phyloP scores from a whole-genome alignment of 2,113 vertebrate species.

The Xiphias gladius region DNA sequence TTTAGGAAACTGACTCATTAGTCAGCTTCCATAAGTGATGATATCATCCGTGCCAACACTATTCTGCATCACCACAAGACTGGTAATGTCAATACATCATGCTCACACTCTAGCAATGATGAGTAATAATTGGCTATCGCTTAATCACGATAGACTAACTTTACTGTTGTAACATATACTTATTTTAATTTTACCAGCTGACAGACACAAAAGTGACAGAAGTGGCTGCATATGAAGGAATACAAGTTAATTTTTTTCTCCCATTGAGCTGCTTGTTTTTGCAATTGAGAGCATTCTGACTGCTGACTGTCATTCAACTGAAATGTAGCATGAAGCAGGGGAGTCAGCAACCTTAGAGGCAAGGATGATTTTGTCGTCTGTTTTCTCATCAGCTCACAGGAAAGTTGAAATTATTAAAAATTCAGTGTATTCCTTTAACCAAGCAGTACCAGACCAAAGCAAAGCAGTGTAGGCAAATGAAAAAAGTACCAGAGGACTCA shows the following conservation, averaged over 20 bases:
- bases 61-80: not conserved
- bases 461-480: slow-evolving; percentile 14
- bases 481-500: slow-evolving; percentile 14
- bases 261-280: not conserved
- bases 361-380: slow-evolving; percentile 3
- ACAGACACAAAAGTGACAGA: not conserved
- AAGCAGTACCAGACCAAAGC: slow-evolving; percentile 32
- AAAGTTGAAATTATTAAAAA: slow-evolving; percentile 17
- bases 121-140: too few relatives aligned
- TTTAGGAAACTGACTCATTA: not conserved
- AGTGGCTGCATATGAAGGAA: not conserved
- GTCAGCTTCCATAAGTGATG: slow-evolving; percentile 33
- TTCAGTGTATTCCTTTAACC: slow-evolving; percentile 49
- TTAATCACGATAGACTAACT: not conserved
- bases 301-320: not conserved
- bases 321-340: slow-evolving; percentile 4
- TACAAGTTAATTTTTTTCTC: not conserved
- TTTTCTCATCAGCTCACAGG: slow-evolving; percentile 41
- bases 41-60: slow-evolving; percentile 41
- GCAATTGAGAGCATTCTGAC: not conserved
- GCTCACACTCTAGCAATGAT: not conserved
- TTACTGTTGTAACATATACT: not conserved
- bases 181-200: not conserved
- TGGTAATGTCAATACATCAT: not conserved
- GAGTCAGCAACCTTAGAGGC: not conserved